Evolutionary conservation across 1,140 invertebrate species (phyloP).

Genomic region (Trachymyrmex cornetzi): DNA sequence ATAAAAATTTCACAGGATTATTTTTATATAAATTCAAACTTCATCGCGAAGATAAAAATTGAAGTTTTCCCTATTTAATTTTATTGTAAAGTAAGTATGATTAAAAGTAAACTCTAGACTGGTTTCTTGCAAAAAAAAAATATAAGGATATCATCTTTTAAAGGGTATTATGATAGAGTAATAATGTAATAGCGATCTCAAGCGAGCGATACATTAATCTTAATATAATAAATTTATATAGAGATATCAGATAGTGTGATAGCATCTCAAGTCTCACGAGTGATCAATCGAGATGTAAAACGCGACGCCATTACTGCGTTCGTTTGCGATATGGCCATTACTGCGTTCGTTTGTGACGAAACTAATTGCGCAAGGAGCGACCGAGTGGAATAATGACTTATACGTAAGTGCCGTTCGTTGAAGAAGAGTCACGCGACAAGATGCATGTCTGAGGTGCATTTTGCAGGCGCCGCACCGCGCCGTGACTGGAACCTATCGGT

Average conservation of each 20-base stretch:
- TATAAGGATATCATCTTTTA: background rate
- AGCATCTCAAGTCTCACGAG: background rate
- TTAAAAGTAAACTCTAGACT: background rate
- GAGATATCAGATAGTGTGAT: constrained; percentile 10
- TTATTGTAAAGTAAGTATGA: background rate
- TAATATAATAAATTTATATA: background rate
- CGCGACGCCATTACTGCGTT: constrained; percentile 30
- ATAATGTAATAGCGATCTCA: constrained; percentile 3
- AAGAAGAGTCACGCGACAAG: constrained; percentile 76
- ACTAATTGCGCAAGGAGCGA: constrained; percentile 45
- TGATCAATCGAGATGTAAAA: constrained; percentile 40
- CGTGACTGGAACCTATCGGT: constrained; percentile 68
- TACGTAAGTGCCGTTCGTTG: constrained; percentile 51
- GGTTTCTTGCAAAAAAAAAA: background rate
- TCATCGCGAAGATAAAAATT: background rate
- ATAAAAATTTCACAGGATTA: background rate
- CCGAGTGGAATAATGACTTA: constrained; percentile 47
- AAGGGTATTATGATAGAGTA: constrained; percentile 5
- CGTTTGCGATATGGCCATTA: constrained; percentile 24
- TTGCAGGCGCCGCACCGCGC: constrained; percentile 49
- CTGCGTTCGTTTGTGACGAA: too few species aligned
- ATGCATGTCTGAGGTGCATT: constrained; percentile 72
- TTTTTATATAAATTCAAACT: background rate
- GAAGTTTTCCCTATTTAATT: background rate
- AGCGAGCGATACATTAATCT: background rate